Percentiles rank a stretch among this genome's conserved stretches.
These are phyloP conservation scores for Pseudochaenichthys georgianus DNA, from an alignment of 2,797 vertebrate species.

Conservation along the genomic window DNA sequence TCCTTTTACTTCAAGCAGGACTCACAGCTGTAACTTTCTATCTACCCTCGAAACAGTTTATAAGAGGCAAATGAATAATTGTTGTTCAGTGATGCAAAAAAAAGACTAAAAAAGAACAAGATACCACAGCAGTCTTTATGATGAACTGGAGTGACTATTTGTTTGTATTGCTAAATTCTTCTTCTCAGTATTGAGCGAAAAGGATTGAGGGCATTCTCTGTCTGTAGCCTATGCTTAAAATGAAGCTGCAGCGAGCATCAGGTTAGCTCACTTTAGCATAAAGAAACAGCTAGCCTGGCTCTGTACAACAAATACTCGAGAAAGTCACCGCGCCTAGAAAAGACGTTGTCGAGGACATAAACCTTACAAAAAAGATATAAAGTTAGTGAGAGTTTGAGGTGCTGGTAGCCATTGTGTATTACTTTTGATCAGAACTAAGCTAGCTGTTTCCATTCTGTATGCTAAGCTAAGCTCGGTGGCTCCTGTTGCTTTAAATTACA, in stretches of 20 bases:
- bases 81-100: not conserved
- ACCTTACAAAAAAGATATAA: not conserved
- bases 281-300: not conserved
- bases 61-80: not conserved
- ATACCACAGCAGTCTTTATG: no score
- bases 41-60: not conserved
- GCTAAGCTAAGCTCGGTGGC: no score
- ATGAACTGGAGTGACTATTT: not conserved
- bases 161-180: not conserved
- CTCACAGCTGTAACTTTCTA: not conserved
- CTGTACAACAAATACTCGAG: not conserved
- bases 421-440: no score
- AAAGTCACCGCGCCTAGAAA: not conserved
- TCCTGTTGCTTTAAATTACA: no score
- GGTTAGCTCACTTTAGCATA: not conserved
- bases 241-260: not conserved
- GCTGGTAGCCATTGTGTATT: no score
- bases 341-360: not conserved
- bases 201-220: not conserved
- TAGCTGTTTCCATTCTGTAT: no score
- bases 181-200: not conserved
- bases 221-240: not conserved
- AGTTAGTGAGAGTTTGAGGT: no score
- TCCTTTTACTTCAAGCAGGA: conserved; percentile 6
- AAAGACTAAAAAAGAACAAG: not conserved